These are phyloP conservation scores for Drosophila vallismaia DNA, from an alignment of 2,888 invertebrate species.

Conservation along the genomic window DNA sequence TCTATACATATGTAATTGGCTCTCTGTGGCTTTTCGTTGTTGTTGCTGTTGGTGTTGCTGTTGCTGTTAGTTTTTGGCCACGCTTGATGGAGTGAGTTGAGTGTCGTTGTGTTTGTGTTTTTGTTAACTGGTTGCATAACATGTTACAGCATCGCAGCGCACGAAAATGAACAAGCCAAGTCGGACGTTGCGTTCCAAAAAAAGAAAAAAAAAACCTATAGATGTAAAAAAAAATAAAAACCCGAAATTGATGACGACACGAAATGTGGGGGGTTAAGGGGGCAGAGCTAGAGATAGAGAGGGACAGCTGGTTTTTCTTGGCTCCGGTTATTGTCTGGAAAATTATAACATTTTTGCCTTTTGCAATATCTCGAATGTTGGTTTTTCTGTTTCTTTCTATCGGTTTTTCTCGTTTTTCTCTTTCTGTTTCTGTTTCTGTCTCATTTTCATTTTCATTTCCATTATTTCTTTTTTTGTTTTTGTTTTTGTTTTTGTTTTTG, in stretches of 20 bases:
- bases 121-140: constrained; percentile 78
- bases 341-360: constrained; percentile 57
- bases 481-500: constrained; percentile 18
- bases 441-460: constrained; percentile 22
- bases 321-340: constrained; percentile 68
- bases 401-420: background rate
- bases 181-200: constrained; percentile 43
- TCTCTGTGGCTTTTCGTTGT: constrained; percentile 20
- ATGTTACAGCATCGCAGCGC: constrained; percentile 83
- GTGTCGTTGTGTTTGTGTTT: constrained; percentile 51
- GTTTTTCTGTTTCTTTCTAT: background rate
- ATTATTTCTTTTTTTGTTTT: constrained; percentile 12
- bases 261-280: constrained; percentile 39
- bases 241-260: constrained; percentile 73
- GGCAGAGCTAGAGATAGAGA: background rate
- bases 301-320: constrained; percentile 12
- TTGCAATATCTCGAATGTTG: constrained; percentile 30
- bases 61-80: constrained; percentile 51
- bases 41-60: constrained; percentile 22
- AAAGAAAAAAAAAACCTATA: constrained; percentile 36
- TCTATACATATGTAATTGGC: constrained; percentile 76
- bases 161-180: constrained; percentile 63
- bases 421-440: background rate
- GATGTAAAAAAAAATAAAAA: constrained; percentile 47
- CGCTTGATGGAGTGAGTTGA: constrained; percentile 46